Percentiles rank a stretch among this genome's conserved stretches.
phyloP scores from a whole-genome alignment of 2,113 vertebrate genomes.

The Hassar affinis region DNA sequence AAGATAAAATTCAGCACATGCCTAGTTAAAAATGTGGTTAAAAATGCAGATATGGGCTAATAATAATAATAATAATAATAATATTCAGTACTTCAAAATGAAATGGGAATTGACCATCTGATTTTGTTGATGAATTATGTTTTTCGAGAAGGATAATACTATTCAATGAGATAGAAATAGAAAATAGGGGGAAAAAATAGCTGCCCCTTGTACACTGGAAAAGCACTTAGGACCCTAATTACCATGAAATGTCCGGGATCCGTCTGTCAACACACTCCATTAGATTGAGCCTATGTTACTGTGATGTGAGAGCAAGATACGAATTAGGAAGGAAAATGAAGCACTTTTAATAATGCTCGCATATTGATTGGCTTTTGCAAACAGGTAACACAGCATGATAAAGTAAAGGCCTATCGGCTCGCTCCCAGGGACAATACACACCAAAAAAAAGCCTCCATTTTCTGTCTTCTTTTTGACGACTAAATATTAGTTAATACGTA shows the following conservation, averaged over 20 bases:
- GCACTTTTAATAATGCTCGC: constrained; percentile 46
- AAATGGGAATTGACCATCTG: background rate
- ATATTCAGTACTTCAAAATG: constrained; percentile 4
- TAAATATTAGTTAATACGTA: constrained; percentile 63
- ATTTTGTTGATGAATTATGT: background rate
- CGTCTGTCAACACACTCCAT: background rate
- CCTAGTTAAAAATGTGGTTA: background rate
- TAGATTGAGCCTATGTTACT: background rate
- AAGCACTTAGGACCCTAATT: constrained; percentile 40
- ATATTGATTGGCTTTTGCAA: constrained; percentile 46
- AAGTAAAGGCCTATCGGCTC: background rate
- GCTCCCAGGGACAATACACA: constrained; percentile 5
- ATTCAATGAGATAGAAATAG: constrained; percentile 1
- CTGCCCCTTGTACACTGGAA: constrained; percentile 44
- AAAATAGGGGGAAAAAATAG: constrained; percentile 16
- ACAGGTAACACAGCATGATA: background rate
- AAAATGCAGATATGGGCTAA: background rate
- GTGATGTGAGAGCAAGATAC: constrained; percentile 24
- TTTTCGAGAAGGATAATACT: constrained; percentile 13
- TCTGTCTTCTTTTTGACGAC: constrained; percentile 43
- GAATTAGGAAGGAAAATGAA: constrained; percentile 46
- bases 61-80: constrained; percentile 2
- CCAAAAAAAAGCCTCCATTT: constrained; percentile 6
- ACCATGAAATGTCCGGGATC: constrained; percentile 2
- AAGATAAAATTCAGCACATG: constrained; percentile 2